Base-by-base conservation (phyloP, 2,797 vertebrate genomes). In the Sphaeramia orbicularis region DNA sequence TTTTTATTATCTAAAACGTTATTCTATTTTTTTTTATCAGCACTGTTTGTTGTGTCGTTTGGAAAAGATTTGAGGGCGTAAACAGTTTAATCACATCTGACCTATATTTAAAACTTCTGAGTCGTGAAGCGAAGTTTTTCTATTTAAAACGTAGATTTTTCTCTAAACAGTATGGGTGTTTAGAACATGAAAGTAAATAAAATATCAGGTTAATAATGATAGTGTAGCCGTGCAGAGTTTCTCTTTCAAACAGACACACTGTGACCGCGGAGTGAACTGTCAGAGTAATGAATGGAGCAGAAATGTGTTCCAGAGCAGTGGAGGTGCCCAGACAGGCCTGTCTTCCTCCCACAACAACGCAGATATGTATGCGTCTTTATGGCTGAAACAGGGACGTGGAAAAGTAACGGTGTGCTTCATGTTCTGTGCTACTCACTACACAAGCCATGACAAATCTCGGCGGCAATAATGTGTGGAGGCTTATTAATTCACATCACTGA, bases 261-360 rank as follows among this genome's bases (percentile, higher is more conserved):
- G 35, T 84, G 86, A 81, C 86, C 90, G 82, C 76, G 76, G 45
- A 85, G 77, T 92, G 90, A 92, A 90, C 89, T 81, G 86, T 83
- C 78, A 86, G 83, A 59, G 74, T 86, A 89, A 90, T 90, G 88
- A 85, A 86, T 86, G 84, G 63, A 82, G 86, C 76, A 92, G 80
- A 90, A 87, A 89, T 86, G 83, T 84, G 88, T 83, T 86, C 78
- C 88, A 87, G 85, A 88, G 82, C 71, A 45, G 74, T 55, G 83
- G 86, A 91, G 85, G 86, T 90, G 91, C 79, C 88, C 79, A 74
- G 76, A 80, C 91, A 89, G 85, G 89, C 86, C 90, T 80, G 81
- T 79, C 87, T 81, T 84, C 84, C 80, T 86, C 74, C 79, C 73
- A 78, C 80, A 74, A 78, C 83, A 75, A 81, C 73, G 64, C 68